Evolutionary conservation across 1,140 invertebrate species (phyloP).

Genomic region (Trissolcus basalis): DNA sequence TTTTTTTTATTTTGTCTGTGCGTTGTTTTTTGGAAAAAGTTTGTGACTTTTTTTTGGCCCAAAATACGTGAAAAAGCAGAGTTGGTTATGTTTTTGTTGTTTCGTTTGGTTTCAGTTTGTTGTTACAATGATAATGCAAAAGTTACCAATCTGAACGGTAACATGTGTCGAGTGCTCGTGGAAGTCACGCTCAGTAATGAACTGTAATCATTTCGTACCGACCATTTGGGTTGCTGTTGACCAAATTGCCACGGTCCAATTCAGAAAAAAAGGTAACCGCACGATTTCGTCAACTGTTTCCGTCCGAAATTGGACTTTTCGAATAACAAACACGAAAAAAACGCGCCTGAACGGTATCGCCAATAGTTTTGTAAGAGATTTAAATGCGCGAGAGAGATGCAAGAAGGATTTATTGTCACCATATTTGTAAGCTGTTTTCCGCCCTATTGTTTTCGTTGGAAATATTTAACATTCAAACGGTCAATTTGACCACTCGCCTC

Average conservation of each 20-base stretch:
- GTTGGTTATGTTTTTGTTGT: neutral
- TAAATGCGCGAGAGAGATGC: too few species aligned
- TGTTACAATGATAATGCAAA: conserved; percentile 3
- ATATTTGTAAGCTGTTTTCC: too few species aligned
- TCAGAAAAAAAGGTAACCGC: conserved; percentile 4
- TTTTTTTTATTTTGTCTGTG: too few species aligned
- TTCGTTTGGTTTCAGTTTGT: neutral
- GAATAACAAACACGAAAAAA: neutral
- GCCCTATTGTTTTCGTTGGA: too few species aligned
- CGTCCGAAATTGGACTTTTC: neutral
- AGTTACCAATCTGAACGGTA: conserved; percentile 49
- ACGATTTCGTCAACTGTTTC: neutral
- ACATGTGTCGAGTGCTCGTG: conserved; percentile 61
- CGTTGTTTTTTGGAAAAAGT: too few species aligned
- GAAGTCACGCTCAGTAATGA: conserved; percentile 32
- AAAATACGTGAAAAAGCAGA: too few species aligned
- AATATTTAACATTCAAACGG: too few species aligned
- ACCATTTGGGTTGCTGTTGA: neutral
- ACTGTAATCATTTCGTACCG: conserved; percentile 11
- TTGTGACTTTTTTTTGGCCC: too few species aligned
- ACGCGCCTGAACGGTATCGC: too few species aligned
- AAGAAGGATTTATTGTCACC: too few species aligned
- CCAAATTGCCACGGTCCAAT: conserved; percentile 1
- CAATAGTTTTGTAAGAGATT: too few species aligned
- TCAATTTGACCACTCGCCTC: too few species aligned